phyloP scores from a whole-genome alignment of 1,140 invertebrate species.

The Pollicipes pollicipes region DNA sequence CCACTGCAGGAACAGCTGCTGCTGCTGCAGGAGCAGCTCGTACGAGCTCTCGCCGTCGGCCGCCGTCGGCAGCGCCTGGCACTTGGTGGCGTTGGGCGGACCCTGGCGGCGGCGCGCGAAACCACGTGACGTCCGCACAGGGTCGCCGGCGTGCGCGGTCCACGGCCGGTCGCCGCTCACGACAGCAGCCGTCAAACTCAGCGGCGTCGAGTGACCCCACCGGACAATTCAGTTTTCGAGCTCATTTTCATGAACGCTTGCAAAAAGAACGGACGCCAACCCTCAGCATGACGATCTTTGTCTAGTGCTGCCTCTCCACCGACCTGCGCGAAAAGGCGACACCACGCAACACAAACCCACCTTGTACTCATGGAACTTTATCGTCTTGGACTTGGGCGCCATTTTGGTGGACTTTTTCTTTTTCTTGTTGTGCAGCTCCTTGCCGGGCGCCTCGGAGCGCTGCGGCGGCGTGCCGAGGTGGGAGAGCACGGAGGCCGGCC shows the following conservation, averaged over 20 bases:
- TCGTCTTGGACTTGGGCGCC: constrained; percentile 64
- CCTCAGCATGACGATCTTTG: too few relatives aligned
- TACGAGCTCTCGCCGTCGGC: constrained; percentile 58
- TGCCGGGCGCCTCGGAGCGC: constrained; percentile 43
- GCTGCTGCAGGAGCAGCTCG: constrained; percentile 77
- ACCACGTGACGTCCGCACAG: too few relatives aligned
- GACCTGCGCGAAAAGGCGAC: too few relatives aligned
- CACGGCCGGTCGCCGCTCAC: too few relatives aligned
- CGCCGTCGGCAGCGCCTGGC: constrained; percentile 18
- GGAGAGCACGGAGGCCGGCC: constrained; percentile 13
- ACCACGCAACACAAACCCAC: constrained; percentile 22
- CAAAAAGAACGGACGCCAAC: too few relatives aligned
- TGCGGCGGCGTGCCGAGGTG: constrained; percentile 19
- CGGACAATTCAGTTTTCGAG: too few relatives aligned
- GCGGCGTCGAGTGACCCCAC: too few relatives aligned
- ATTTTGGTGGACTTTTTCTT: constrained; percentile 75
- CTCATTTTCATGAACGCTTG: too few relatives aligned
- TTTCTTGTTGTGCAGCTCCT: constrained; percentile 49
- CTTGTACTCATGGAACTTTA: constrained; percentile 97
- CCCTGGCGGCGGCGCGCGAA: constrained; percentile 43
- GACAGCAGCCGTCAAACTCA: too few relatives aligned
- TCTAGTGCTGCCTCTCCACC: too few relatives aligned
- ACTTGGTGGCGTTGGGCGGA: constrained; percentile 67
- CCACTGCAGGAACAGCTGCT: constrained; percentile 78
- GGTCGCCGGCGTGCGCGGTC: too few relatives aligned